Percentiles rank a stretch among this genome's conserved stretches.
These are phyloP conservation scores for Gobio gobio DNA, from an alignment of 2,113 vertebrate genomes.

Conservation along the genomic window DNA sequence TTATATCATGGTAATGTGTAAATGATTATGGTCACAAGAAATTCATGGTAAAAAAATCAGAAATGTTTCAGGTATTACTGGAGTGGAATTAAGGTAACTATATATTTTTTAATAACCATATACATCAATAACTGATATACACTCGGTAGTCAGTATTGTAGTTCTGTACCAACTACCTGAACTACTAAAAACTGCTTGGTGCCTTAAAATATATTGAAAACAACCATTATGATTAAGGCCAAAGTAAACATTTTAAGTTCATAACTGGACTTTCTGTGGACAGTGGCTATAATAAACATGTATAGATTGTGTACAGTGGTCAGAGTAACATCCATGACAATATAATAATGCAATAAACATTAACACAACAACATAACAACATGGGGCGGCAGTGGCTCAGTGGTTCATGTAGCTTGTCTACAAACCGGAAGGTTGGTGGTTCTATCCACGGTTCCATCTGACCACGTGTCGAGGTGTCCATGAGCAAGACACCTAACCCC, in stretches of 20 bases:
- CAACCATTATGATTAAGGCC: neutral
- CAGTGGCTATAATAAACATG: neutral
- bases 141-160: too few species aligned
- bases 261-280: neutral
- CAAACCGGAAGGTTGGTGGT: too few species aligned
- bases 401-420: too few species aligned
- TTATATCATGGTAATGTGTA: neutral
- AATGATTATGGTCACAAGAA: neutral
- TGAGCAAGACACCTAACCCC: too few species aligned
- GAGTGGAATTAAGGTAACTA: neutral
- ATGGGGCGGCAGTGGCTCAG: too few species aligned
- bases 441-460: too few species aligned
- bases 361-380: neutral
- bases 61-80: neutral
- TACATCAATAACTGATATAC: too few species aligned
- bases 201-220: neutral
- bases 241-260: neutral
- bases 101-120: neutral
- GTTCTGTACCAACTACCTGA: too few species aligned
- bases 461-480: too few species aligned
- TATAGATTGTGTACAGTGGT: neutral
- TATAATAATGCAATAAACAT: neutral
- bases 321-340: neutral
- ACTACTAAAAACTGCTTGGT: neutral
- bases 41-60: neutral